Base-by-base conservation (phyloP, 2,888 invertebrate genomes). In the Serrognathus titanus region DNA sequence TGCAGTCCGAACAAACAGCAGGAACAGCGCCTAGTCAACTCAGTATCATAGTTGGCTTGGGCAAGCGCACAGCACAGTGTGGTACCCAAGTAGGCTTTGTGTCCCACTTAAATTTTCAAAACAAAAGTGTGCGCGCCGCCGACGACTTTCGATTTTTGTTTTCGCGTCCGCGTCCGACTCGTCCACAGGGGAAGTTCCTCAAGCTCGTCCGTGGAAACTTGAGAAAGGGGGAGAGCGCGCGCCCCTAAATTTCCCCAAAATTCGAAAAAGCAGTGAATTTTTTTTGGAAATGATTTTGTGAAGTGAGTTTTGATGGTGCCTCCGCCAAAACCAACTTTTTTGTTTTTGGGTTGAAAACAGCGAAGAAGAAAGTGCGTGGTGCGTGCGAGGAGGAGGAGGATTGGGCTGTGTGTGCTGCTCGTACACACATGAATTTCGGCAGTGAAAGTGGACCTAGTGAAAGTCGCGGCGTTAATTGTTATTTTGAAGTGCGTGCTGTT, bases 21-120 rank as follows among this genome's bases (percentile, higher is more conserved):
- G 71, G 71, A 71, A 70, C 69, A 68, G 69, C 64, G 72, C 69
- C 69, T 66, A 71, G 68, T 66, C 62, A 67, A 63, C 71, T 75
- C 71, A 75, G 75, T 75, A 71, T 73, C 65, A 69, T 67, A 75
- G 75, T 75, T 71, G 69, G 69, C 76, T 76, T 76, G 77, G 75
- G 76, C 75, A 73, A 76, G 76, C 77, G 76, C 77, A 77, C 75
- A 71, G 53, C 61, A 24, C 51, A 61, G 74, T 76, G 76, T 76
- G 76, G 76, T 75, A 72, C 75, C 76, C 74, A 63, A 73, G 74
- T 70, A 71, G 70, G 69, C 72, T 71, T 61, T 66, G 24, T 31
- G 68, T 53, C 61, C 53, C 53, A 51, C 48, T 58, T 58, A 58
- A 58, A 54, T 58, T 54, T 7, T 7, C 58, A 50, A 58, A 58